Conservation (phyloP, 1,140 invertebrate genomes). For the Papilio glaucus region DNA sequence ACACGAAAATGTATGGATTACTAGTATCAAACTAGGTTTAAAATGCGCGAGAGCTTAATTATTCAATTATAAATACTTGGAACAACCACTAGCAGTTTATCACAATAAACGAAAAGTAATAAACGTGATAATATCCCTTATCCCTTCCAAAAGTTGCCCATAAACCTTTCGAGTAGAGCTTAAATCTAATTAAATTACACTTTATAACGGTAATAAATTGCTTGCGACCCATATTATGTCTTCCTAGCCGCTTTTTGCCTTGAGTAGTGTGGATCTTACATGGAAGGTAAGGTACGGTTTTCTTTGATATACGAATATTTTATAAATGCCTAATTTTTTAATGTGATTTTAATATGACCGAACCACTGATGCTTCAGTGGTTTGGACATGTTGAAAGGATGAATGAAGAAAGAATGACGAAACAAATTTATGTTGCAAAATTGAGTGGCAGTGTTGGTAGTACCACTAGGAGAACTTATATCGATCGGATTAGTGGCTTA, state of each 20-base stretch:
- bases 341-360: too few relatives aligned
- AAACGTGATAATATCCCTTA: slow-evolving; percentile 15
- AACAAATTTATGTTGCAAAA: too few relatives aligned
- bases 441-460: too few relatives aligned
- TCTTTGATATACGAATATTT: not conserved
- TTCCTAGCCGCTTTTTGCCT: not conserved
- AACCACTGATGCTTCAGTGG: too few relatives aligned
- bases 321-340: not conserved
- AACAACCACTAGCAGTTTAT: not conserved
- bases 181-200: slow-evolving; percentile 30
- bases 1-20: too few relatives aligned
- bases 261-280: not conserved
- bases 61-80: too few relatives aligned
- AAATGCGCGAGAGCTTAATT: too few relatives aligned
- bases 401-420: too few relatives aligned
- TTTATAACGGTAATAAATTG: slow-evolving; percentile 22
- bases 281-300: not conserved
- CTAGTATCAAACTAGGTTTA: not conserved
- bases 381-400: too few relatives aligned
- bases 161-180: slow-evolving; percentile 22
- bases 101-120: not conserved
- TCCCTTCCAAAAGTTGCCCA: slow-evolving; percentile 21
- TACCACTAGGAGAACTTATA: too few relatives aligned
- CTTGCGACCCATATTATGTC: slow-evolving; percentile 22
- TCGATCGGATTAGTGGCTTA: too few relatives aligned